Conservation (phyloP, 2,888 invertebrate genomes). For the Meiosimyza platycephala region DNA sequence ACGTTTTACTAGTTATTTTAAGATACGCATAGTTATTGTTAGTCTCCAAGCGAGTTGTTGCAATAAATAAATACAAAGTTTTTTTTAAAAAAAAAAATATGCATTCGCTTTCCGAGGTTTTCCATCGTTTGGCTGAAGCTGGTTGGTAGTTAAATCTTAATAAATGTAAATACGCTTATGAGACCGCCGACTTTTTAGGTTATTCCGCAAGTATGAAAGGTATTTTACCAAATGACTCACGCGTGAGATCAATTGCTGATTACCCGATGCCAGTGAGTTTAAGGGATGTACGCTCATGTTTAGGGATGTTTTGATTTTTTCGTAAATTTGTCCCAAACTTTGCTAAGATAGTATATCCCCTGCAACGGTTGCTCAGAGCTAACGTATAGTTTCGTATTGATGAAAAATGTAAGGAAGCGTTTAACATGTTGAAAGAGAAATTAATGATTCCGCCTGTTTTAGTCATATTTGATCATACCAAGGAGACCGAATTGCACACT, state of each 20-base stretch:
- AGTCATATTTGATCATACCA: conserved; percentile 52
- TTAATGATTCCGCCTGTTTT: conserved; percentile 48
- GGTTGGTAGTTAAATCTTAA: conserved; percentile 30
- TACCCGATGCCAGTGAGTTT: conserved; percentile 30
- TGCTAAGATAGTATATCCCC: conserved; percentile 38
- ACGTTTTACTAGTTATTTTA: too few relatives aligned
- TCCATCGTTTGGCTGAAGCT: conserved; percentile 27
- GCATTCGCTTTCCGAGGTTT: conserved; percentile 28
- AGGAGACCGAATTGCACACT: conserved; percentile 54
- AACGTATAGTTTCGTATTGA: conserved; percentile 33
- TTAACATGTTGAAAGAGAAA: conserved; percentile 35
- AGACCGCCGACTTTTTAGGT: conserved; percentile 34
- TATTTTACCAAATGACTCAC: conserved; percentile 32
- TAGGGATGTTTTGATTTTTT: conserved; percentile 39
- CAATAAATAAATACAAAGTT: too few relatives aligned
- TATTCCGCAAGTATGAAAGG: conserved; percentile 35
- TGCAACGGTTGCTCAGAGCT: conserved; percentile 31
- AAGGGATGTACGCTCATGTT: conserved; percentile 28
- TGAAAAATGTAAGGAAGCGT: conserved; percentile 32
- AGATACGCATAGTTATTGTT: too few relatives aligned
- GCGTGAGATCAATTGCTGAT: conserved; percentile 28
- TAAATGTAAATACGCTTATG: conserved; percentile 38
- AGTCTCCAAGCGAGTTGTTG: too few relatives aligned
- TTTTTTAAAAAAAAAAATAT: too few relatives aligned
- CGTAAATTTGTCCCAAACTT: conserved; percentile 34